Evolutionary conservation across 2,888 invertebrate genomes (phyloP).

Genomic region (Cheilosia impressa): DNA sequence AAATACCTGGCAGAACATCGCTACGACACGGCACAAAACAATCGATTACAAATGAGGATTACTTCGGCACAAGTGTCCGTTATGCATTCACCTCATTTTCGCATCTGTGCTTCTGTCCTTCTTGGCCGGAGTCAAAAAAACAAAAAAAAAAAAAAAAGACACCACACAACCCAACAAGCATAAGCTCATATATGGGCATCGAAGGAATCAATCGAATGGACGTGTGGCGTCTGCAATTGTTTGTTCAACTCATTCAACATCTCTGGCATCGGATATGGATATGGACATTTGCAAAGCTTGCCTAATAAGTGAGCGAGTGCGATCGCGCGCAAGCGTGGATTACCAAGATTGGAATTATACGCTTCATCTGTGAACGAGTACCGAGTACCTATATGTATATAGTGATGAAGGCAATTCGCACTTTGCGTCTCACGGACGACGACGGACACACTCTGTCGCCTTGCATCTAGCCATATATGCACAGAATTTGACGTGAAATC

Average conservation of each 20-base stretch:
- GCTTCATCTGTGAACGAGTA: slow-evolving; percentile 46
- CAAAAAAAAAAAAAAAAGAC: neutral
- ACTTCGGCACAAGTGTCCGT: slow-evolving; percentile 75
- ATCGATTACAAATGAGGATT: slow-evolving; percentile 76
- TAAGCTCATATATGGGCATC: slow-evolving; percentile 66
- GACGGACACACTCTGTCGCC: slow-evolving; percentile 74
- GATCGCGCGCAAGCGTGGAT: slow-evolving; percentile 61
- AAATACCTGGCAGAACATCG: slow-evolving; percentile 65
- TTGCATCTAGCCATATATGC: slow-evolving; percentile 76
- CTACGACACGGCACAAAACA: slow-evolving; percentile 74
- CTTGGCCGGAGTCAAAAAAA: neutral
- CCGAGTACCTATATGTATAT: neutral
- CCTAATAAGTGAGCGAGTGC: slow-evolving; percentile 67
- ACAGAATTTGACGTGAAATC: slow-evolving; percentile 74
- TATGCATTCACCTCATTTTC: slow-evolving; percentile 74
- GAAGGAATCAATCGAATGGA: slow-evolving; percentile 74
- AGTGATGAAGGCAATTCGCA: slow-evolving; percentile 57
- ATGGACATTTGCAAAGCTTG: slow-evolving; percentile 69
- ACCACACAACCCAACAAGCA: neutral
- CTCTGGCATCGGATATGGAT: slow-evolving; percentile 57
- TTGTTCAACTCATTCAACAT: slow-evolving; percentile 68
- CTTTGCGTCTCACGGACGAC: slow-evolving; percentile 54
- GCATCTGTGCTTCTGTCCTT: slow-evolving; percentile 51
- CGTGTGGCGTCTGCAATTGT: slow-evolving; percentile 77
- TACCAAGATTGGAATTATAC: slow-evolving; percentile 73